Conservation (phyloP, 2,113 vertebrate species). For the Manacus vitellinus region DNA sequence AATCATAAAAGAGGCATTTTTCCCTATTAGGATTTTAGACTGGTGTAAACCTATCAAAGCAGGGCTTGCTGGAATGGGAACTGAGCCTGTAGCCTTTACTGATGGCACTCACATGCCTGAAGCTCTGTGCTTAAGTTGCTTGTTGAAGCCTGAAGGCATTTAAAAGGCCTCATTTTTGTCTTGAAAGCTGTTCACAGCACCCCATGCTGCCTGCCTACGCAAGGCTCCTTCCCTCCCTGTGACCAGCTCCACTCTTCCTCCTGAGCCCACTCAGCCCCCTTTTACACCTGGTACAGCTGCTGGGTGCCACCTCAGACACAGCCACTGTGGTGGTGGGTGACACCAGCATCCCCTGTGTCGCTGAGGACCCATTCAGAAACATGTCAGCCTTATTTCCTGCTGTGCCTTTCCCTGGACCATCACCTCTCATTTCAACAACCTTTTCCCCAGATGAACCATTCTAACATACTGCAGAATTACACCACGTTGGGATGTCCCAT, state of each 20-base stretch:
- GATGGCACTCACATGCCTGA: background rate
- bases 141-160: background rate
- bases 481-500: background rate
- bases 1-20: background rate
- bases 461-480: background rate
- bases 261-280: accelerated
- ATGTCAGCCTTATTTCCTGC: accelerated
- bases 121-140: background rate
- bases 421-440: background rate
- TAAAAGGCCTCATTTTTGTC: background rate
- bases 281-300: accelerated
- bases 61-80: background rate
- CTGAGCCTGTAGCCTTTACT: background rate
- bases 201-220: background rate
- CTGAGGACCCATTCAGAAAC: background rate
- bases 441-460: background rate
- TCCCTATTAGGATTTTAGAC: background rate
- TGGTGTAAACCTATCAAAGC: background rate
- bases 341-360: accelerated
- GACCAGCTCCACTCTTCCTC: background rate
- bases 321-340: background rate
- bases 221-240: accelerated
- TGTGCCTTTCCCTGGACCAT: background rate
- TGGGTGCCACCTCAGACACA: background rate
- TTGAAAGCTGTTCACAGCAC: background rate